phyloP scores from a whole-genome alignment of 2,888 invertebrate species.

The Rhorus exstirpatorius region DNA sequence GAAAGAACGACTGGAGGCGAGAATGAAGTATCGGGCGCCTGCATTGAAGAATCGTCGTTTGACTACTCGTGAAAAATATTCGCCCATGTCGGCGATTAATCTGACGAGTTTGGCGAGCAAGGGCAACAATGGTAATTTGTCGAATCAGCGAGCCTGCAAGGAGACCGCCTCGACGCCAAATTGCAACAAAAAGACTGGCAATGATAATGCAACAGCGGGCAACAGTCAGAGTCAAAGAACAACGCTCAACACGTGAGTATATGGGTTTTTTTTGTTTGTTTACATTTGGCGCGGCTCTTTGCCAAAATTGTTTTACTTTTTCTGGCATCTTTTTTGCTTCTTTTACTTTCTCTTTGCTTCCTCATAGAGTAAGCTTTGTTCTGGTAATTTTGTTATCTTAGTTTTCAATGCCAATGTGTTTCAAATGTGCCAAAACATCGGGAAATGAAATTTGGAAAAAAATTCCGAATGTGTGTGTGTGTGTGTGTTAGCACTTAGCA shows the following conservation, averaged over 20 bases:
- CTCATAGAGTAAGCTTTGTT: too few species aligned
- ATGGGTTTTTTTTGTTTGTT: slow-evolving; percentile 26
- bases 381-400: too few species aligned
- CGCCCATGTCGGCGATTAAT: slow-evolving; percentile 86
- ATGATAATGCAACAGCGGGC: slow-evolving; percentile 49
- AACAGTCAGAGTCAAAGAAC: slow-evolving; percentile 60
- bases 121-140: slow-evolving; percentile 75
- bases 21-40: slow-evolving; percentile 93
- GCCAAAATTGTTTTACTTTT: slow-evolving; percentile 16
- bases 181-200: slow-evolving; percentile 71
- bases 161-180: slow-evolving; percentile 75
- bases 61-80: slow-evolving; percentile 90
- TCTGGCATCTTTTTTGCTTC: slow-evolving; percentile 5
- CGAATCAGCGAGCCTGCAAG: slow-evolving; percentile 73
- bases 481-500: too few species aligned
- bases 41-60: slow-evolving; percentile 87
- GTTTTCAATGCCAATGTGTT: too few species aligned
- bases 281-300: background rate
- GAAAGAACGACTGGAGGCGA: slow-evolving; percentile 93
- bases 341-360: too few species aligned
- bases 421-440: too few species aligned
- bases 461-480: too few species aligned
- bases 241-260: slow-evolving; percentile 63
- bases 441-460: too few species aligned
- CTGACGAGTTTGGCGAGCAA: slow-evolving; percentile 48